Conservation (phyloP, 2,888 invertebrate genomes). For the Nomada flava region DNA sequence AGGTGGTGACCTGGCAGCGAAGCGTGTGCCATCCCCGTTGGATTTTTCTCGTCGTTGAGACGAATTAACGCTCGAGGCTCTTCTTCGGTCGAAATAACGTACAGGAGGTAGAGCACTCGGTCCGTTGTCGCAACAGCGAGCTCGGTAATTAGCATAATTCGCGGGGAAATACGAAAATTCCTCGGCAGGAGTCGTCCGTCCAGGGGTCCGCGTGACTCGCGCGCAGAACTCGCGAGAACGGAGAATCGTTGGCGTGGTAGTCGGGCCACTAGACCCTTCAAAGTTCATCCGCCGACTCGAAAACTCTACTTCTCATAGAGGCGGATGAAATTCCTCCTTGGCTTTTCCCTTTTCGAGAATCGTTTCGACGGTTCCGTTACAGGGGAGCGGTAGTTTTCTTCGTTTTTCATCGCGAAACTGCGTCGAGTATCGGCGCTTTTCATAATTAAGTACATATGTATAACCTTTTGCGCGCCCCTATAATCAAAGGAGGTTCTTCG, state of each 20-base stretch:
- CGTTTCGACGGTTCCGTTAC: conserved; percentile 41
- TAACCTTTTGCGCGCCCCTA: conserved; percentile 32
- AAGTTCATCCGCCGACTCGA: conserved; percentile 60
- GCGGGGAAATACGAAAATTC: conserved; percentile 62
- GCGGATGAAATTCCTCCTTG: conserved; percentile 47
- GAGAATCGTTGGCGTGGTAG: conserved; percentile 35
- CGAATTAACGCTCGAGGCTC: conserved; percentile 61
- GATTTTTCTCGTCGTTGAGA: conserved; percentile 30
- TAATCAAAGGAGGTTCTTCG: conserved; percentile 35
- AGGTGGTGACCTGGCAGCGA: conserved; percentile 22
- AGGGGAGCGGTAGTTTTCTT: not conserved
- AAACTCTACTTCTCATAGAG: conserved; percentile 46
- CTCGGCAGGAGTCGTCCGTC: conserved; percentile 21
- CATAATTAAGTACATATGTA: conserved; percentile 55
- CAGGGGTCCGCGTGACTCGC: conserved; percentile 42
- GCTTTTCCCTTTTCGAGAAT: conserved; percentile 52
- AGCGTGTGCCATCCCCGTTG: conserved; percentile 12
- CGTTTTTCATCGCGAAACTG: conserved; percentile 32
- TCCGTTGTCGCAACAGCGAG: conserved; percentile 39
- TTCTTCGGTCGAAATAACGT: conserved; percentile 59
- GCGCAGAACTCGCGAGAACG: conserved; percentile 45
- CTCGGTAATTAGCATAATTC: conserved; percentile 71
- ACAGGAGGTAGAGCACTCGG: conserved; percentile 53
- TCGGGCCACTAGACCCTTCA: conserved; percentile 44
- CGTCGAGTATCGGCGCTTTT: conserved; percentile 46